Conservation (phyloP, 2,797 vertebrate genomes). For the Parambassis ranga region DNA sequence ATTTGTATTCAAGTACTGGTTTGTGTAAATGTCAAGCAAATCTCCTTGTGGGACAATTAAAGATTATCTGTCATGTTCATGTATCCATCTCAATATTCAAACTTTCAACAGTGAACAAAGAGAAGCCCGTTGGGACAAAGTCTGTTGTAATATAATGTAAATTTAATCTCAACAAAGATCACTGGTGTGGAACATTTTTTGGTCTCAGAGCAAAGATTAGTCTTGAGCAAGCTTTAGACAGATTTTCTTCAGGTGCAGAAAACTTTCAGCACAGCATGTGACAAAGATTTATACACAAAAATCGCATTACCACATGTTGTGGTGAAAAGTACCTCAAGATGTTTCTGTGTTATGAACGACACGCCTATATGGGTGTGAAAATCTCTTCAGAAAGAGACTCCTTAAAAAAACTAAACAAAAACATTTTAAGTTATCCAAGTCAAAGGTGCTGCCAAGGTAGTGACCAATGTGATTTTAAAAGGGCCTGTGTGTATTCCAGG, state of each 20-base stretch:
- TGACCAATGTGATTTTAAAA: constrained; percentile 14
- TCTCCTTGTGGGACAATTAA: too few species aligned
- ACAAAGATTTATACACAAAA: constrained; percentile 44
- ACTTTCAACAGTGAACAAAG: neutral
- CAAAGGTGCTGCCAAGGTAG: neutral
- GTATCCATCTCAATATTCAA: constrained; percentile 1
- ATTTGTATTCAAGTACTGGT: too few species aligned
- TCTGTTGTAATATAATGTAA: neutral
- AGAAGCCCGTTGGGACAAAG: neutral
- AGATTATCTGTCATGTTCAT: too few species aligned
- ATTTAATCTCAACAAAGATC: constrained; percentile 14
- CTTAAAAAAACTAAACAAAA: constrained; percentile 3
- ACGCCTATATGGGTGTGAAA: constrained; percentile 21
- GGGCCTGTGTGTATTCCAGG: constrained; percentile 6
- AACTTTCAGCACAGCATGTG: constrained; percentile 34
- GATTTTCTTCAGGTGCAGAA: constrained; percentile 32
- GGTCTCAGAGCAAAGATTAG: neutral
- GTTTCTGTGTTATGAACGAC: constrained; percentile 27
- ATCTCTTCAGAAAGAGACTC: neutral
- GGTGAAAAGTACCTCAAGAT: constrained; percentile 45
- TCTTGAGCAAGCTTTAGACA: neutral
- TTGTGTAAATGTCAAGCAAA: too few species aligned
- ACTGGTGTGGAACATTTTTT: constrained; percentile 6
- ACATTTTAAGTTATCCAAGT: neutral
- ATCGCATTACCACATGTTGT: constrained; percentile 49